Base-by-base conservation (phyloP, 2,888 invertebrate species). In the Salpingus planirostris region DNA sequence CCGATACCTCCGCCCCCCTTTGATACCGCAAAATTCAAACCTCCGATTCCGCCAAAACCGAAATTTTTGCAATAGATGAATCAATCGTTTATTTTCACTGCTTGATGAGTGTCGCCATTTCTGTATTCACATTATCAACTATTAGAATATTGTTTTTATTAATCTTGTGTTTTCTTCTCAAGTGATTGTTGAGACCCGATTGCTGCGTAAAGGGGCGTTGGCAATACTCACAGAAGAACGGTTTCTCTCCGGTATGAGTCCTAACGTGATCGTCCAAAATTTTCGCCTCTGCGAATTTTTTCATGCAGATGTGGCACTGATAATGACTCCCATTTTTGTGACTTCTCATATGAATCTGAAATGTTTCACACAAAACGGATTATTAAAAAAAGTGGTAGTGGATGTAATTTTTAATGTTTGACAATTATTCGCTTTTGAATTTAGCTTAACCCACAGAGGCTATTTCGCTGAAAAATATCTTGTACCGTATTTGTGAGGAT, bases 241-340 rank as follows among this genome's bases (percentile, higher is more conserved):
- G 53, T 40, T 58, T 58, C 29, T 58, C 50, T 3, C 57, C 58
- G 3, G 57, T 57, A 35, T 62, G 62, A 1, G 50, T 54, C 31
- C 52, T 33, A 31, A 59, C 49, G 33, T 62, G 62, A 14, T 46
- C 49, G 32, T 58, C 58, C 15, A 62, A 47, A 13, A 55, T 55
- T 31, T 55, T 55, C 8, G 54, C 43, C 29, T 59, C 58, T 7
- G 52, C 45, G 32, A 61, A 62, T 23, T 54, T 52, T 33, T 61
- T 60, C 15, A 50, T 38, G 37, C 62, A 62, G 31, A 62, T 49
- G 32, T 51, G 51, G 24, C 61, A 62, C 21, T 59, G 54, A 27
- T 54, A 50, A 32, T 57, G 57, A 21, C 54, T 36, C 11, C 54
- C 52, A 8, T 52, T 50, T 10, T 42, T 55, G 36, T 60, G 60